Evolutionary conservation across 2,113 vertebrate species (phyloP).

Genomic region (Paramisgurnus dabryanus): DNA sequence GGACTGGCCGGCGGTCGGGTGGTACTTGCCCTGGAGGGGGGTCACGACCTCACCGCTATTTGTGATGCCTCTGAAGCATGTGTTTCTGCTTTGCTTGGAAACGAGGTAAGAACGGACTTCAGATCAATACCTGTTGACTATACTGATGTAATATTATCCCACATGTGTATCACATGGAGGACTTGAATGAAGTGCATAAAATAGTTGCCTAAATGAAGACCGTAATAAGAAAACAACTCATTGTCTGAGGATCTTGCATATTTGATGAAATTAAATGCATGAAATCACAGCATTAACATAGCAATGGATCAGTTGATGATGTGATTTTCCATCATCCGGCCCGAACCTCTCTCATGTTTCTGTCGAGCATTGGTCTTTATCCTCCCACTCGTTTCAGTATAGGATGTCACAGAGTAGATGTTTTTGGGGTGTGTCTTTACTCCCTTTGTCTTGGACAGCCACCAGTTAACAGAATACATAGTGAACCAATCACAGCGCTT

Average conservation of each 20-base stretch:
- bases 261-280: no score
- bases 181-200: no score
- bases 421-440: conserved; percentile 21
- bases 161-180: no score
- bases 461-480: background rate
- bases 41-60: conserved; percentile 97
- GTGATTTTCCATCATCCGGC: background rate
- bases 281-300: background rate
- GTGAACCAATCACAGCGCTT: no score
- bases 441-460: conserved; percentile 16
- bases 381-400: conserved; percentile 6
- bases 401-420: conserved; percentile 13
- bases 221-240: no score
- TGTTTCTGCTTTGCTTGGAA: conserved; percentile 92
- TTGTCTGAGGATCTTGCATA: no score
- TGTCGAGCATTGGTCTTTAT: background rate
- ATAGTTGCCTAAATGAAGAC: no score
- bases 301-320: background rate
- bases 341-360: background rate
- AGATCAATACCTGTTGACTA: background rate
- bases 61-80: conserved; percentile 97
- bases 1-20: conserved; percentile 90
- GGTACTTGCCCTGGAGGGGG: conserved; percentile 92
- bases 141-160: no score
- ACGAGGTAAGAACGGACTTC: conserved; percentile 81